These are phyloP conservation scores for Eospalax fontanierii DNA, from an alignment of 2,797 vertebrate species.

Conservation along the genomic window DNA sequence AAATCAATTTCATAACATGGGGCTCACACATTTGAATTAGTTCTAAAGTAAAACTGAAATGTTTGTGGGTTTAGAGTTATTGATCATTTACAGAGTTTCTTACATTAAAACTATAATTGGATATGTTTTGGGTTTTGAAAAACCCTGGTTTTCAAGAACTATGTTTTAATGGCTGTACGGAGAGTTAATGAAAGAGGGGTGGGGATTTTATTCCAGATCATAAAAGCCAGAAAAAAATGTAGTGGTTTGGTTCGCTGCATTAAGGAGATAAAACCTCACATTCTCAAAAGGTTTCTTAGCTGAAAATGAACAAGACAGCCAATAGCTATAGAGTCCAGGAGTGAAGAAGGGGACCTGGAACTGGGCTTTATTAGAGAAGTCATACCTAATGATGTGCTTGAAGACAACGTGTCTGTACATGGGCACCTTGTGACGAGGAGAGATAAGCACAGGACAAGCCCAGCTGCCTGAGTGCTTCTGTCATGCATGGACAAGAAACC, in stretches of 20 bases:
- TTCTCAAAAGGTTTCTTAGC: not conserved
- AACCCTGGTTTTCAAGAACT: conserved; percentile 59
- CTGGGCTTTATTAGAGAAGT: not conserved
- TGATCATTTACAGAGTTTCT: conserved; percentile 31
- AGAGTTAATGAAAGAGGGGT: not conserved
- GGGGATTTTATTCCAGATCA: not conserved
- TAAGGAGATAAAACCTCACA: not conserved
- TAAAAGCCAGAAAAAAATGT: conserved; percentile 43
- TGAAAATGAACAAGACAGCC: not conserved
- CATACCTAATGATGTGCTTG: fast-evolving
- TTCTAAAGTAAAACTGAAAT: conserved; percentile 51
- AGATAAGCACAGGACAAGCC: not conserved
- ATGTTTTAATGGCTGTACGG: conserved; percentile 56
- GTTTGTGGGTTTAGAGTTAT: conserved; percentile 61
- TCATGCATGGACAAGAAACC: not conserved
- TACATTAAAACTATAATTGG: conserved; percentile 44
- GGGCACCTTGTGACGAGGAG: not conserved
- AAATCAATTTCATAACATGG: conserved; percentile 28
- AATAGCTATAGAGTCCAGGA: not conserved
- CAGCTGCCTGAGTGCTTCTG: fast-evolving
- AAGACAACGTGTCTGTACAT: fast-evolving
- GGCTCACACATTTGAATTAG: not conserved
- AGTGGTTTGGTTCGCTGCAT: conserved; percentile 15
- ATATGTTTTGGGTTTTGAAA: conserved; percentile 63
- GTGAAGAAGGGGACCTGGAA: not conserved